These are phyloP conservation scores for Vultur gryphus DNA, from an alignment of 2,797 vertebrate species.

Conservation along the genomic window DNA sequence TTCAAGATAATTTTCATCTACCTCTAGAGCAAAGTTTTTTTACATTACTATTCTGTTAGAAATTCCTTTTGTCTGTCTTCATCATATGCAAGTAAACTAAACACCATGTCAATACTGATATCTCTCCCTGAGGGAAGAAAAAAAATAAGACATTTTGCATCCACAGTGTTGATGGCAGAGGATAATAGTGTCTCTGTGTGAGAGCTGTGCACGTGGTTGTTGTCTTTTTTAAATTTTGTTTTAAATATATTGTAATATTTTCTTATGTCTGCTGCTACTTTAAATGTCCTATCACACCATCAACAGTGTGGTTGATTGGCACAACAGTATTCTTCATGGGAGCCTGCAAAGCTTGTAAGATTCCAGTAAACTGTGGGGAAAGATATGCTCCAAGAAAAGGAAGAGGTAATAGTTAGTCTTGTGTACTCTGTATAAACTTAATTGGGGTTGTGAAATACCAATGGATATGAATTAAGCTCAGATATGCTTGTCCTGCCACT, in stretches of 20 bases:
- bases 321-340: constrained; percentile 35
- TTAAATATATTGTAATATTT: constrained; percentile 4
- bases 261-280: neutral
- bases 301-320: constrained; percentile 23
- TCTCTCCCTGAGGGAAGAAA: neutral
- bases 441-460: neutral
- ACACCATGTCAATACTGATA: neutral
- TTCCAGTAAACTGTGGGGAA: constrained; percentile 30
- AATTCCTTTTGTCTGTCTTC: neutral
- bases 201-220: neutral
- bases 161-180: neutral
- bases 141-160: neutral
- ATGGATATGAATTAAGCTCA: neutral
- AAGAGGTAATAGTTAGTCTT: constrained; percentile 47
- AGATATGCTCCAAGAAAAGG: constrained; percentile 32
- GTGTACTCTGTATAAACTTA: neutral
- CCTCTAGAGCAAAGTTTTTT: neutral
- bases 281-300: constrained; percentile 31
- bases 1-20: neutral
- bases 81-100: neutral
- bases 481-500: neutral
- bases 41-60: neutral
- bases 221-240: neutral
- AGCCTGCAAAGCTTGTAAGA: constrained; percentile 39
- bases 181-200: neutral